Evolutionary conservation across 2,888 invertebrate species (phyloP).

Genomic region (Carpatolechia fugitivella): DNA sequence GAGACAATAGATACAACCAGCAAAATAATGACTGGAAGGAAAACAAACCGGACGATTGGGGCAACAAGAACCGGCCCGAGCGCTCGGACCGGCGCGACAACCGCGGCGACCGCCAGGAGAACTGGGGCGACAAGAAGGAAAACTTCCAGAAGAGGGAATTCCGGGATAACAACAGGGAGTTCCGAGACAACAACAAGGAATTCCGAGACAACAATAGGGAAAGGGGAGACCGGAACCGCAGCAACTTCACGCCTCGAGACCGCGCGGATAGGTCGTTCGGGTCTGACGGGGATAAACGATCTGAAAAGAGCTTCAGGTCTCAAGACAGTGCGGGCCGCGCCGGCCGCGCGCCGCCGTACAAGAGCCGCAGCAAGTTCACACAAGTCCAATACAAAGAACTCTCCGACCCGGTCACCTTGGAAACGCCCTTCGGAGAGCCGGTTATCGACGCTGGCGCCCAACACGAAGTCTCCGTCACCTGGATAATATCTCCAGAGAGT

Average conservation of each 20-base stretch:
- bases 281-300: conserved; percentile 49
- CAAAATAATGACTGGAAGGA: conserved; percentile 45
- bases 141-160: conserved; percentile 40
- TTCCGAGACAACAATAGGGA: conserved; percentile 31
- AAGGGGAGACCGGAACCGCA: conserved; percentile 41
- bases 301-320: conserved; percentile 52
- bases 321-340: conserved; percentile 44
- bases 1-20: conserved; percentile 23
- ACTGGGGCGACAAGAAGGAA: conserved; percentile 35
- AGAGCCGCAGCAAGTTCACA: conserved; percentile 52
- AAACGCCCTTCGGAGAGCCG: conserved; percentile 68
- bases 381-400: conserved; percentile 59
- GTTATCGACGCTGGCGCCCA: conserved; percentile 71
- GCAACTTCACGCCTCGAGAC: conserved; percentile 62
- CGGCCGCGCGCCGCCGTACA: conserved; percentile 52
- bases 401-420: conserved; percentile 66
- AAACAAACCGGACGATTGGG: conserved; percentile 32
- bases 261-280: conserved; percentile 54
- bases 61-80: conserved; percentile 30
- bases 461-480: conserved; percentile 82
- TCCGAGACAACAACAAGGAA: conserved; percentile 30
- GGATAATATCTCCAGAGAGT: conserved; percentile 87
- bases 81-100: conserved; percentile 26
- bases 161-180: too few relatives aligned
- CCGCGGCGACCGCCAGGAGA: conserved; percentile 25